Conservation (phyloP, 2,797 vertebrate genomes). For the Gila robusta region DNA sequence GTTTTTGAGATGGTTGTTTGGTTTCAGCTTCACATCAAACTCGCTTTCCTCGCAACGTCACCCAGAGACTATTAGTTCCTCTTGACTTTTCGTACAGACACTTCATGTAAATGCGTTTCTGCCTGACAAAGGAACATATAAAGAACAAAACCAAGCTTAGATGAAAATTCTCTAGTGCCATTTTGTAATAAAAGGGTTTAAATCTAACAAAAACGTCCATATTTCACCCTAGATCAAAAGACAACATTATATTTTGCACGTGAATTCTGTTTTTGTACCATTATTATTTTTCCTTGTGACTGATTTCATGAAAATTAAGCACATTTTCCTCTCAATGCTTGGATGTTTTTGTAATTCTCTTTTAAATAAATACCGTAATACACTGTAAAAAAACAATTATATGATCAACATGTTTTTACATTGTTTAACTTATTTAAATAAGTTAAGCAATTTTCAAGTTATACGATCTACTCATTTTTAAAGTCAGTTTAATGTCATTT, state of each 20-base stretch:
- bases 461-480: no score
- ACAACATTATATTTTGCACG: constrained; percentile 8
- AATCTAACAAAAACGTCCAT: constrained; percentile 7
- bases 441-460: no score
- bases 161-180: constrained; percentile 59
- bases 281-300: background rate
- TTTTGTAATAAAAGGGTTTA: constrained; percentile 39
- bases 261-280: background rate
- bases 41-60: background rate
- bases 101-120: constrained; percentile 25
- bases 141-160: constrained; percentile 10
- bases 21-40: constrained; percentile 30
- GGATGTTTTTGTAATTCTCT: background rate
- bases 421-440: no score
- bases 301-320: constrained; percentile 18
- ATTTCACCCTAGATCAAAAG: background rate
- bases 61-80: background rate
- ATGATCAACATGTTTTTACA: no score
- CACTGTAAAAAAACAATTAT: no score
- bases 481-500: no score
- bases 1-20: constrained; percentile 33
- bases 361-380: background rate
- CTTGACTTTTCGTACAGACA: constrained; percentile 4
- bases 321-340: background rate
- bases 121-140: constrained; percentile 22